Evolutionary conservation across 2,113 vertebrate species (phyloP), one percentile per base, ranked within the genome.

Genomic region (Neodon shergylaensis): DNA sequence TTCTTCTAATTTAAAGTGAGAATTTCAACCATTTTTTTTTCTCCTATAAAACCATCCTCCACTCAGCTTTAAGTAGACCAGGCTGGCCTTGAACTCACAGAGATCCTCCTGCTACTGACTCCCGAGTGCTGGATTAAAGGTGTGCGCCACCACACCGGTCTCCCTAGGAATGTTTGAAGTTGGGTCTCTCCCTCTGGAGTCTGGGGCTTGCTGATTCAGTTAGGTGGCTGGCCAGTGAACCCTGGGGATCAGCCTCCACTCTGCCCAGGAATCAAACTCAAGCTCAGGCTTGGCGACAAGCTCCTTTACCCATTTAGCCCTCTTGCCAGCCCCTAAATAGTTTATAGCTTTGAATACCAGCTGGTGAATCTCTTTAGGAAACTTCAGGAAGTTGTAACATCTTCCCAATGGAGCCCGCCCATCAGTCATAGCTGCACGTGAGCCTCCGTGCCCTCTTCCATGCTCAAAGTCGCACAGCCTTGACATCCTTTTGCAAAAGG

Each of bases 341-440:
- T 21, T 19, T 44, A 39, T n/a, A 11, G 31, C 8, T 36, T 47
- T 58, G 82, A 79, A 4, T 2, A 8, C 4, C 6, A n/a, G 17
- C 26, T 7, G 31, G 4, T 61, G 22, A 33, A 6, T 65, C 39
- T 44, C 39, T 44, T 65, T 44, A 44, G 4, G 65, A 36, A 52
- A 49, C 44, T n/a, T 36, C 39, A 28, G 76, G 11, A 26, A n/a
- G 31, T 0, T 42, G 8, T 22, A 8, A 4, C 33, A 10, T 42
- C 47, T 68, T 0, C 26, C 33, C 49, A 10, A 26, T 52, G 1
- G 31, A 21, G 39, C n/a, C 39, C 24, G 7, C 16, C 54, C 16
- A 19, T 3, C 2, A 1, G 6, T 4, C 4, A 16, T 0, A 7
- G 3, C 6, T 8, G 16, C 11, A 9, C 2, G 16, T 7, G 9